A percentile compares a stretch with the other conserved stretches of the same genome.
These are phyloP conservation scores for Drosophila eugracilis DNA, from an alignment of 1,140 invertebrate genomes.

Conservation along the genomic window DNA sequence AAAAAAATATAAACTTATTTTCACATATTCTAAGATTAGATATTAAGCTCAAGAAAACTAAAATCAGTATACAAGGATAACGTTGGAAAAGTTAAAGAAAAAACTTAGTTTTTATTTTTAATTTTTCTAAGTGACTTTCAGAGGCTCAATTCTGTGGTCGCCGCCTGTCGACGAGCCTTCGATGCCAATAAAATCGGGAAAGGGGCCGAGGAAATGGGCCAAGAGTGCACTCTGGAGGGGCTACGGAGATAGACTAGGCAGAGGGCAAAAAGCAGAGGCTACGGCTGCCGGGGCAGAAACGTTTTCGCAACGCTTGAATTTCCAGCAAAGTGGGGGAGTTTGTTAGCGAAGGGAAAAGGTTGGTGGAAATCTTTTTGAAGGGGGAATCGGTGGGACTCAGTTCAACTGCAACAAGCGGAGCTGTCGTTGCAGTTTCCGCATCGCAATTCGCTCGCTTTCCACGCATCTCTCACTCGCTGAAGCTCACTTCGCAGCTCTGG, in stretches of 20 bases:
- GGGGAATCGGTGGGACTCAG: slow-evolving; percentile 17
- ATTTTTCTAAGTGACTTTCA: slow-evolving; percentile 31
- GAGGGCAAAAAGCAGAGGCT: slow-evolving; percentile 42
- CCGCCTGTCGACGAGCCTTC: slow-evolving; percentile 63
- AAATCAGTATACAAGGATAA: too few species aligned
- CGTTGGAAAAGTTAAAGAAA: neutral
- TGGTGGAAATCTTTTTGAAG: neutral
- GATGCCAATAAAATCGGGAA: slow-evolving; percentile 68
- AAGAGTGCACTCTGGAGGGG: slow-evolving; percentile 27
- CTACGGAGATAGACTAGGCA: slow-evolving; percentile 25
- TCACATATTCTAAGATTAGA: too few species aligned
- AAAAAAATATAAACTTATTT: too few species aligned
- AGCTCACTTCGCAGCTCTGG: slow-evolving; percentile 11
- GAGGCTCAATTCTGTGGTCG: slow-evolving; percentile 72
- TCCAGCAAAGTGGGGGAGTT: slow-evolving; percentile 34
- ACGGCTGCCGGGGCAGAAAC: slow-evolving; percentile 55
- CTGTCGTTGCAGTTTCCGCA: slow-evolving; percentile 53
- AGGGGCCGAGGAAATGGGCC: neutral
- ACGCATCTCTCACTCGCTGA: slow-evolving; percentile 28
- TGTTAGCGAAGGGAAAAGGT: neutral
- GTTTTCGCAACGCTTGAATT: slow-evolving; percentile 79
- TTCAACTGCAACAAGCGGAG: slow-evolving; percentile 46
- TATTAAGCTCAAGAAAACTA: too few species aligned
- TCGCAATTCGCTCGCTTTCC: slow-evolving; percentile 66
- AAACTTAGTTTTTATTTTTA: neutral